Conservation (phyloP, 2,113 vertebrate genomes). For the Microcebus jonahi region DNA sequence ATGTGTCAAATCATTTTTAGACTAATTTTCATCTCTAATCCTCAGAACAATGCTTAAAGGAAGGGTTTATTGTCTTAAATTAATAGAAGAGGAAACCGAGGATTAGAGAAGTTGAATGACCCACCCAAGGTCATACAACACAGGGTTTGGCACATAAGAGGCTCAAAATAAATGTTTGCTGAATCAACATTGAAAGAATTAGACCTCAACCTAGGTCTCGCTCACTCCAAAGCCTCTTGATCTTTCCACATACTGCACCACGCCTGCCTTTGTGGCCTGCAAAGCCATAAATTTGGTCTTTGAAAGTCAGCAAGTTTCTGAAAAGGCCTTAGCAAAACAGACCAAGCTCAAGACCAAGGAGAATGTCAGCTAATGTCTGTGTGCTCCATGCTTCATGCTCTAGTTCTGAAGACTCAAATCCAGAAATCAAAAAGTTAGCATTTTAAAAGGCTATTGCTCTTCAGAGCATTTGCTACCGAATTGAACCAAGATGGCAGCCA, state of each 20-base stretch:
- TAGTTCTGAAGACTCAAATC: conserved; percentile 47
- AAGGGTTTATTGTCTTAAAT: conserved; percentile 44
- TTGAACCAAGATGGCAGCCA: conserved; percentile 48
- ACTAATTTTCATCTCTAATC: neutral
- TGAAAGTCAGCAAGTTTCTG: conserved; percentile 5
- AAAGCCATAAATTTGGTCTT: neutral
- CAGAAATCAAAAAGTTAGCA: conserved; percentile 29
- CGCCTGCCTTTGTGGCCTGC: neutral
- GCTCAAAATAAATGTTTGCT: conserved; percentile 48
- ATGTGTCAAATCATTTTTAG: neutral
- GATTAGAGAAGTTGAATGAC: conserved; percentile 54
- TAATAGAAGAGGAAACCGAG: conserved; percentile 51
- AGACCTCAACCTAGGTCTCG: conserved; percentile 40
- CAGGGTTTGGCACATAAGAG: conserved; percentile 16
- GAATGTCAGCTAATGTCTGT: neutral
- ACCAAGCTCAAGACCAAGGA: neutral
- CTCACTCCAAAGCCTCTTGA: conserved; percentile 21
- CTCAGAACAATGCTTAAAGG: conserved; percentile 37
- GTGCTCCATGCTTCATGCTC: neutral
- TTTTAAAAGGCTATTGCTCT: conserved; percentile 54
- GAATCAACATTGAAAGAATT: conserved; percentile 61
- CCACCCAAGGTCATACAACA: conserved; percentile 21
- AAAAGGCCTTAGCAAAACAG: neutral
- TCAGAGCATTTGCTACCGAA: conserved; percentile 69
- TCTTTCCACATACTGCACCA: conserved; percentile 9